Evolutionary conservation across 2,888 invertebrate genomes (phyloP).

Genomic region (Dasypolia templi): DNA sequence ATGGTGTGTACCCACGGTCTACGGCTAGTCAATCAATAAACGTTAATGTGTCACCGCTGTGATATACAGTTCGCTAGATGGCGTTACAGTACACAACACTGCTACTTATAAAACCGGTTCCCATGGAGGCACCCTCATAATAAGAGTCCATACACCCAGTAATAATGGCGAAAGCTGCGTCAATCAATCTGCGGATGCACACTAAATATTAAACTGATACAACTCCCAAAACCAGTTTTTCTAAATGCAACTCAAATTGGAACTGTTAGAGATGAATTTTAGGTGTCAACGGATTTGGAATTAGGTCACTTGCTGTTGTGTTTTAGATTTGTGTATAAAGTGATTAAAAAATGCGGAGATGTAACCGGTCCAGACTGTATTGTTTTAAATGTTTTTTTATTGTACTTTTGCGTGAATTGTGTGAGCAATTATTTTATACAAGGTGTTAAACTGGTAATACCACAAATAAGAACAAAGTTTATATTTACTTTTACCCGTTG

Average conservation of each 20-base stretch:
- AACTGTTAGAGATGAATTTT: conserved; percentile 22
- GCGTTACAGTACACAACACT: conserved; percentile 15
- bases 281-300: not conserved
- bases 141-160: conserved; percentile 29
- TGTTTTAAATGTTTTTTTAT: conserved; percentile 39
- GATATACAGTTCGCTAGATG: conserved; percentile 27
- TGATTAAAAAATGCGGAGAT: conserved; percentile 52
- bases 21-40: conserved; percentile 36
- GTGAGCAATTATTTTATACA: not conserved
- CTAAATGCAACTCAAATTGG: conserved; percentile 12
- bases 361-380: conserved; percentile 29
- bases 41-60: conserved; percentile 14
- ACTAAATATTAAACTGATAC: conserved; percentile 3
- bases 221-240: conserved; percentile 15
- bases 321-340: conserved; percentile 15
- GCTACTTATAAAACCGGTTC: conserved; percentile 49
- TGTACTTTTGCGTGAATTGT: not conserved
- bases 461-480: not conserved
- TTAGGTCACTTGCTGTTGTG: not conserved
- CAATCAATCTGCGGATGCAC: conserved; percentile 45
- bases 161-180: conserved; percentile 49
- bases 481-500: not conserved
- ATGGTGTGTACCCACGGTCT: conserved; percentile 7
- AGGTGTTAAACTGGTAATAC: not conserved
- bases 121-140: conserved; percentile 43